Percentiles rank a stretch among this genome's conserved stretches.
Evolutionary conservation across 2,113 vertebrate genomes (phyloP).

Genomic region (Nannospalax galili): DNA sequence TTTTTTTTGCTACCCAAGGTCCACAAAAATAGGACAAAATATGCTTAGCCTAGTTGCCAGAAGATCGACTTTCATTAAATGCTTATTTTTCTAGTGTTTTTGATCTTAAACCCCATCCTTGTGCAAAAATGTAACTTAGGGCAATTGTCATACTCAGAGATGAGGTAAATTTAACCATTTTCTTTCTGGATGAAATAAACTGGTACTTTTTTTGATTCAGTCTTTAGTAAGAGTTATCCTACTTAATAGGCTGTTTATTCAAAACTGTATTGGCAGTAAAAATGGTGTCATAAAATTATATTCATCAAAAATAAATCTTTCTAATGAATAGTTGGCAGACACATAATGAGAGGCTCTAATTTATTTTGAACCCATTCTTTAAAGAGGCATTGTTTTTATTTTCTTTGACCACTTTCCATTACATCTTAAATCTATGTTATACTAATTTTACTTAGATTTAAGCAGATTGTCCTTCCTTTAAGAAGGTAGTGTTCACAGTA

Average conservation of each 20-base stretch:
- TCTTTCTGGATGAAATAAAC: conserved; percentile 72
- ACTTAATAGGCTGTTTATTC: conserved; percentile 58
- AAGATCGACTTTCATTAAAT: conserved; percentile 82
- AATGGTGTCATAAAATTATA: conserved; percentile 48
- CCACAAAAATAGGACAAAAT: conserved; percentile 74
- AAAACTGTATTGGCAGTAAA: conserved; percentile 55
- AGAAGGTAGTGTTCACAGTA: neutral
- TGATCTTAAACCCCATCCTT: conserved; percentile 81
- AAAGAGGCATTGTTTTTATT: conserved; percentile 11
- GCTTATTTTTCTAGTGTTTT: conserved; percentile 83
- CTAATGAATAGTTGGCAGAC: conserved; percentile 47
- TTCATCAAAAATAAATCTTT: conserved; percentile 55
- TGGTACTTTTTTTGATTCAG: conserved; percentile 47
- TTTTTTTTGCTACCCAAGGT: conserved; percentile 79
- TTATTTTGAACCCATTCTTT: neutral
- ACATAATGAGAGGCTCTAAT: conserved; percentile 34
- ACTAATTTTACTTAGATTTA: neutral
- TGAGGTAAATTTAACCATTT: conserved; percentile 81
- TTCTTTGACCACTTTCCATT: conserved; percentile 45
- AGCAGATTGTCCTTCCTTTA: conserved; percentile 1
- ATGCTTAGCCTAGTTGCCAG: conserved; percentile 79
- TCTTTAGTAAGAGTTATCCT: conserved; percentile 56
- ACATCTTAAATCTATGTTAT: neutral
- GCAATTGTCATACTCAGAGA: conserved; percentile 81
- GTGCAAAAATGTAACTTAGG: conserved; percentile 76